Conservation (phyloP, 2,113 vertebrate species). For the Rattus rattus region DNA sequence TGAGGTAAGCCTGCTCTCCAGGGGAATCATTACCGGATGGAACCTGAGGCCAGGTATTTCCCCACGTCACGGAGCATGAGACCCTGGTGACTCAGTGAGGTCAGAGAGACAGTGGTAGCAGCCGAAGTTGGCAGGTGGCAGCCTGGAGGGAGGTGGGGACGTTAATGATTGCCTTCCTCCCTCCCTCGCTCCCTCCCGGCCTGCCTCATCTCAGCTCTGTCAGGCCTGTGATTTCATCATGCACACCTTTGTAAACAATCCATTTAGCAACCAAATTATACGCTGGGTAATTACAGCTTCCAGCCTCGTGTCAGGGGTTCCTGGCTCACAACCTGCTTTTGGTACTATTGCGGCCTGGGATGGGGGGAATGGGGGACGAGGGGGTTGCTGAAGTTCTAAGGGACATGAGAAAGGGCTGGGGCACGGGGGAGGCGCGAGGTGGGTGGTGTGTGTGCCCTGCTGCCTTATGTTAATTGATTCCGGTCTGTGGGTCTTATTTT, state of each 20-base stretch:
- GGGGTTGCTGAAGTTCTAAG: neutral
- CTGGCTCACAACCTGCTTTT: constrained; percentile 37
- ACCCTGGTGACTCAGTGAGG: constrained; percentile 25
- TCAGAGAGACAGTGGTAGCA: neutral
- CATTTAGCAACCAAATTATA: constrained; percentile 72
- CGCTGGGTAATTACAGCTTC: constrained; percentile 62
- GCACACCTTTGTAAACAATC: constrained; percentile 71
- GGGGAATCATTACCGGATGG: constrained; percentile 39
- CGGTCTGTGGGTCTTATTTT: constrained; percentile 4
- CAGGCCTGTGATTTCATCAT: constrained; percentile 57
- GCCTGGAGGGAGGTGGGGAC: neutral
- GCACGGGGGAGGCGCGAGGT: no score
- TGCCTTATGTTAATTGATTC: neutral
- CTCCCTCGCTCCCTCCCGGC: neutral
- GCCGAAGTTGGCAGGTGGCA: neutral
- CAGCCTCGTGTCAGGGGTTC: constrained; percentile 64
- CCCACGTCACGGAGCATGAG: neutral
- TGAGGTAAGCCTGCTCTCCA: neutral
- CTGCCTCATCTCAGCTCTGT: constrained; percentile 17
- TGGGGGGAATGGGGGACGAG: neutral
- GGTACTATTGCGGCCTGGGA: neutral
- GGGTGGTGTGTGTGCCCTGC: neutral
- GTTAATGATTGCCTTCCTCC: constrained; percentile 29
- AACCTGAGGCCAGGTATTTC: constrained; percentile 57
- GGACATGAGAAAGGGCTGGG: neutral